phyloP scores from a whole-genome alignment of 2,113 vertebrate species.

The Poicephalus gulielmi region DNA sequence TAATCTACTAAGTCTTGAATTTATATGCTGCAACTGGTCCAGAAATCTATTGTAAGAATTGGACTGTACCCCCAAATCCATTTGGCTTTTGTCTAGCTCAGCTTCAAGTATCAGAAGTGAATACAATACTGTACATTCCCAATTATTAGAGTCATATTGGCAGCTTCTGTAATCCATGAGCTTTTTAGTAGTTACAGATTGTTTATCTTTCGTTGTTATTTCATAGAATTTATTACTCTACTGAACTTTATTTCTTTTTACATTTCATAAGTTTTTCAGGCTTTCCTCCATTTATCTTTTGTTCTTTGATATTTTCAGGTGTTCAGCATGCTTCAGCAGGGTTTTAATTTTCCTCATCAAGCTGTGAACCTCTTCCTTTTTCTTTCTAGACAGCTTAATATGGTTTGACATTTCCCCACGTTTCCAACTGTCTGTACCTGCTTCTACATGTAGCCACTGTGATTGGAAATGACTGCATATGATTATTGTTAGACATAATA shows the following conservation, averaged over 20 bases:
- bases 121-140: background rate
- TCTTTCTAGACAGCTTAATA: slow-evolving; percentile 34
- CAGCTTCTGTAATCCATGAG: background rate
- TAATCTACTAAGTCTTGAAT: background rate
- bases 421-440: slow-evolving; percentile 29
- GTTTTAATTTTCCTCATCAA: slow-evolving; percentile 63
- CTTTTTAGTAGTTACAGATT: background rate
- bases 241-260: slow-evolving; percentile 18
- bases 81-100: background rate
- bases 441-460: background rate
- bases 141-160: background rate
- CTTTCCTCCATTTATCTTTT: slow-evolving; percentile 36
- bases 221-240: background rate
- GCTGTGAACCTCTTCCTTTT: slow-evolving; percentile 38
- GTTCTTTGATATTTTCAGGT: slow-evolving; percentile 48
- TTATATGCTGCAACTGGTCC: background rate
- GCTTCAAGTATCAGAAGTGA: background rate
- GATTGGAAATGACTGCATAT: slow-evolving; percentile 57
- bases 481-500: slow-evolving; percentile 46
- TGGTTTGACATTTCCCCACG: slow-evolving; percentile 28
- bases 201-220: slow-evolving; percentile 13
- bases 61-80: background rate
- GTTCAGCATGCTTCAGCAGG: background rate
- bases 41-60: background rate
- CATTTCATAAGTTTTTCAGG: slow-evolving; percentile 26